Base-by-base conservation (phyloP, 1,140 invertebrate genomes). In the Pachyrhynchus sulphureomaculatus region DNA sequence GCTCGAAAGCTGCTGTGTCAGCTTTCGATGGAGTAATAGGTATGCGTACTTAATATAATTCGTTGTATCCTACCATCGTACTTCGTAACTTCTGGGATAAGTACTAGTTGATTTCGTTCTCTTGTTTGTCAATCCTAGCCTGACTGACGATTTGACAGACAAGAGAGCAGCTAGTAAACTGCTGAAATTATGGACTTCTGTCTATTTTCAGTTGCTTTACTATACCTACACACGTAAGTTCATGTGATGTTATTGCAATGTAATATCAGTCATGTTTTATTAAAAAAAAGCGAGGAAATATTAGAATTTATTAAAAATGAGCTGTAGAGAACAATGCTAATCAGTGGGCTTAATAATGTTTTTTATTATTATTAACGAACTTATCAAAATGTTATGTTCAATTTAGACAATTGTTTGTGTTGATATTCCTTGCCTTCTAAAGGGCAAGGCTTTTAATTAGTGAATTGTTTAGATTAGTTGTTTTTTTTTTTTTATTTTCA, bases 211-310 rank as follows among this genome's bases (percentile, higher is more conserved):
- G n/a, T n/a, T n/a, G n/a, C n/a, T n/a, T n/a, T n/a, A n/a, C n/a
- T n/a, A n/a, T n/a, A n/a, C n/a, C n/a, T n/a, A n/a, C 41, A 44
- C 41, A 17, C 41, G 18, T 55, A 41, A 55, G 36, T 37, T 32
- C 20, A 24, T 13, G 10, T 48, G 44, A 48, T 37, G 55, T 49
- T 48, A 48, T 58, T 45, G 55, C 55, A 49, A 45, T 39, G 48
- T 48, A 33, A 36, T 33, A 37, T 49, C 34, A 41, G 52, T 37
- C 20, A 53, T 39, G 51, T n/a, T n/a, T 15, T 17, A 29, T 12
- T 0, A n/a, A 17, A 39, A 53, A 53, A 53, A 24, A 37, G 37
- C 20, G n/a, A 34, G 24, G 34, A 53, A 53, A 21, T 21, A 17
- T 15, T 5, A 13, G 21, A n/a, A 29, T 21, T 53, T n/a, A 20